Evolutionary conservation across 2,797 vertebrate species (phyloP).

Genomic region (Rhyacichthys aspro): DNA sequence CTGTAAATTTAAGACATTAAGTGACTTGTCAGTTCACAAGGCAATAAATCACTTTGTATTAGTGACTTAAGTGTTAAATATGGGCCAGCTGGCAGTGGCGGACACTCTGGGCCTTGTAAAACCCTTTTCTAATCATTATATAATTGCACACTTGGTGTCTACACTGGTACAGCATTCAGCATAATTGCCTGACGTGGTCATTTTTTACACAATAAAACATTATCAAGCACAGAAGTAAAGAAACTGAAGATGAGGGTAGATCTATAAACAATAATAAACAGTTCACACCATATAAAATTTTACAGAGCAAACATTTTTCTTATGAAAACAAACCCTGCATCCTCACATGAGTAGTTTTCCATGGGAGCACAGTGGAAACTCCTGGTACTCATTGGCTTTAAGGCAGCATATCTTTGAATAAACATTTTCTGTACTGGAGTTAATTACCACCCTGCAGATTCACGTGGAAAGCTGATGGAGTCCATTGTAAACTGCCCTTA

Average conservation of each 20-base stretch:
- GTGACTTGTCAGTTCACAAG: constrained; percentile 11
- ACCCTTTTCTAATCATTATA: constrained; percentile 30
- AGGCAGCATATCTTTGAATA: constrained; percentile 4
- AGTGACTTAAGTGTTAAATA: constrained; percentile 24
- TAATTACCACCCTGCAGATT: constrained; percentile 34
- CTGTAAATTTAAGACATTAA: constrained; percentile 21
- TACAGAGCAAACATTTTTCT: not conserved
- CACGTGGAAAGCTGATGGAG: constrained; percentile 15
- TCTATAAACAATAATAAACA: no score
- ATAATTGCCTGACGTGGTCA: constrained; percentile 11
- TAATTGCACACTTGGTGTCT: constrained; percentile 22
- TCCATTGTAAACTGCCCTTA: constrained; percentile 6
- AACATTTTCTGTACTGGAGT: constrained; percentile 5
- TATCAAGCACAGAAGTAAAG: not conserved
- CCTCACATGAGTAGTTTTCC: not conserved
- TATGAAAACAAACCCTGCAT: no score
- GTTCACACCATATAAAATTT: no score
- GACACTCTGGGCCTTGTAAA: constrained; percentile 36
- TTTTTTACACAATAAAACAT: not conserved
- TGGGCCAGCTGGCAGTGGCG: constrained; percentile 27
- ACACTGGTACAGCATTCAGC: constrained; percentile 15
- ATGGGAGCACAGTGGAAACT: not conserved
- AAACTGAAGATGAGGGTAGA: no score
- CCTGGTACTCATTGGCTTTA: not conserved
- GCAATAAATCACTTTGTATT: constrained; percentile 50